phyloP scores from a whole-genome alignment of 2,113 vertebrate species.

The Gallinago media region DNA sequence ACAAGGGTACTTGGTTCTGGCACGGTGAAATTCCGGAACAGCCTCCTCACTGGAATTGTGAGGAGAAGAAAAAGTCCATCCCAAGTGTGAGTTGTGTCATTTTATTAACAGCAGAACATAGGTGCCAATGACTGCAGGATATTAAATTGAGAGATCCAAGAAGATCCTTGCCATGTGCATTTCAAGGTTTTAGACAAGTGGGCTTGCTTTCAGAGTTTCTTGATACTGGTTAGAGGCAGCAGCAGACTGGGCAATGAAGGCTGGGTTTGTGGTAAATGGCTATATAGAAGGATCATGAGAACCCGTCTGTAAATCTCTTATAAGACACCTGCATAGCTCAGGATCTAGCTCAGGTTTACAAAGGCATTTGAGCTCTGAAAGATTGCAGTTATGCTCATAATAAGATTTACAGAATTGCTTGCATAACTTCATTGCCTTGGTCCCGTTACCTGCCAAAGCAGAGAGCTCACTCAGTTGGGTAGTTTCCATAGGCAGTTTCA shows the following conservation, averaged over 20 bases:
- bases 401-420: neutral
- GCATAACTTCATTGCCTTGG: neutral
- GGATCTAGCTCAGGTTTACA: neutral
- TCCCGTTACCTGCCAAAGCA: neutral
- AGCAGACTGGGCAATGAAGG: neutral
- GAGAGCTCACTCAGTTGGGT: neutral
- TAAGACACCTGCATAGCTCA: neutral
- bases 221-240: neutral
- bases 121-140: neutral
- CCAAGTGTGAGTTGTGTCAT: neutral
- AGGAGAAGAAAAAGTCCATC: neutral
- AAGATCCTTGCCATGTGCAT: neutral
- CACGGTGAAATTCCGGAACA: neutral
- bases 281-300: neutral
- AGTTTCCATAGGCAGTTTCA: neutral
- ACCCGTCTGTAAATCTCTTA: neutral
- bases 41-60: neutral
- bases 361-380: too few species aligned
- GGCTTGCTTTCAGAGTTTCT: neutral
- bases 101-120: neutral
- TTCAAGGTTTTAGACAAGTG: neutral
- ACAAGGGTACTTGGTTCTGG: accelerated
- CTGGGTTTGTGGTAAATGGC: neutral
- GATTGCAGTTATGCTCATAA: neutral
- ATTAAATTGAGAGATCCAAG: neutral